phyloP scores from a whole-genome alignment of 2,797 vertebrate genomes.

The Furcifer pardalis region DNA sequence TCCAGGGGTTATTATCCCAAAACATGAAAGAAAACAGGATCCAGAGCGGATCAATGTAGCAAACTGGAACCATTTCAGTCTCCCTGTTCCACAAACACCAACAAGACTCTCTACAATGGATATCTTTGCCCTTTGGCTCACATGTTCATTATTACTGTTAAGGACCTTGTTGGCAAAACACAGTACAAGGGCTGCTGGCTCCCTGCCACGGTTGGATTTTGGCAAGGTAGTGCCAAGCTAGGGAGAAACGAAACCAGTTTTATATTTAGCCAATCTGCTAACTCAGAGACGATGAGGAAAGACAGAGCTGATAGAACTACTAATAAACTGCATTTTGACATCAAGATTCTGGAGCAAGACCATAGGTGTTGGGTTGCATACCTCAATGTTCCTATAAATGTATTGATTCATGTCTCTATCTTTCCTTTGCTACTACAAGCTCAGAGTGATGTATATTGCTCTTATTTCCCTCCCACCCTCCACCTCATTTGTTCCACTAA shows the following conservation, averaged over 20 bases:
- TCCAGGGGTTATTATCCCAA: too few relatives aligned
- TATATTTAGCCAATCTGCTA: neutral
- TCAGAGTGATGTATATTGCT: too few relatives aligned
- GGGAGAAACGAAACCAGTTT: neutral
- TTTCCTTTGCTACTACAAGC: too few relatives aligned
- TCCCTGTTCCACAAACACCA: neutral
- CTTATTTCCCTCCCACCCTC: too few relatives aligned
- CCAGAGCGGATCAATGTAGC: neutral
- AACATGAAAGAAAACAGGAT: neutral
- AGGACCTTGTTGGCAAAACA: constrained; percentile 16
- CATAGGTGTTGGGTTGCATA: too few relatives aligned
- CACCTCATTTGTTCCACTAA: too few relatives aligned
- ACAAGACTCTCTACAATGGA: neutral
- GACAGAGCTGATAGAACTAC: too few relatives aligned
- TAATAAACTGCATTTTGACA: neutral
- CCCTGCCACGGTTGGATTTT: neutral
- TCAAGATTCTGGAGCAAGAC: neutral
- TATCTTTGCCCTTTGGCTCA: neutral
- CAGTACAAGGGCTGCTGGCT: constrained; percentile 1
- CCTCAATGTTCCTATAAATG: neutral
- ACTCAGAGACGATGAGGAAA: neutral
- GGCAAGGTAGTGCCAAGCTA: neutral
- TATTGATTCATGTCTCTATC: neutral
- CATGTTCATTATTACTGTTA: neutral
- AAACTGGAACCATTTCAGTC: neutral